Percentiles rank a stretch among this genome's conserved stretches.
Conservation (phyloP, 2,888 invertebrate genomes). For the Asteroscopus sphinx region DNA sequence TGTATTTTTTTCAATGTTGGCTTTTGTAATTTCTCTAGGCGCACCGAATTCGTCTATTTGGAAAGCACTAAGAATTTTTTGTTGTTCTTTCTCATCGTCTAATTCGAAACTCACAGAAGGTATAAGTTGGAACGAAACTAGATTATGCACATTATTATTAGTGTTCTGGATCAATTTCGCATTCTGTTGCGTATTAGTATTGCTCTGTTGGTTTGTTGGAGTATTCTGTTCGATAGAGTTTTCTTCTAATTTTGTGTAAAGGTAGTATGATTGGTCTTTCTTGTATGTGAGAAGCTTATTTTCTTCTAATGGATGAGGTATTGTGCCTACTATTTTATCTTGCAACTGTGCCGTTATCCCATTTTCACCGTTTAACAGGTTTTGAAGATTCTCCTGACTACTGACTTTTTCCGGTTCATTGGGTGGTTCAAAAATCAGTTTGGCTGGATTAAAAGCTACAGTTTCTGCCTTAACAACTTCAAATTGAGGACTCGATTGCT, state of each 20-base stretch:
- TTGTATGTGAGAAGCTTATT: conserved; percentile 81
- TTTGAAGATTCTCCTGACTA: conserved; percentile 70
- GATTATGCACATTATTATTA: conserved; percentile 35
- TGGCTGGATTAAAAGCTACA: conserved; percentile 66
- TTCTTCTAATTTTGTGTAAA: conserved; percentile 76
- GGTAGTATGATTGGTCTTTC: conserved; percentile 82
- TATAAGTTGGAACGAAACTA: conserved; percentile 75
- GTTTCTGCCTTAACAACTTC: conserved; percentile 76
- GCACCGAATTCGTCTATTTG: conserved; percentile 76
- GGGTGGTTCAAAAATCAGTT: conserved; percentile 68
- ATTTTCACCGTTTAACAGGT: conserved; percentile 70
- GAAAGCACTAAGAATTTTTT: conserved; percentile 74
- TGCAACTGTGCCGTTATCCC: conserved; percentile 82
- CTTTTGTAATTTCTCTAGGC: conserved; percentile 63
- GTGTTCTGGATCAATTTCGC: conserved; percentile 24
- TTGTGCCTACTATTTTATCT: conserved; percentile 82
- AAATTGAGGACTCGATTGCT: conserved; percentile 52
- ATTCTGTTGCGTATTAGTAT: conserved; percentile 44
- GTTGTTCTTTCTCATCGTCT: conserved; percentile 78
- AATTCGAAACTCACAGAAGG: conserved; percentile 81
- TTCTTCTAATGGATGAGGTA: conserved; percentile 79
- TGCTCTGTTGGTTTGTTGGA: conserved; percentile 50
- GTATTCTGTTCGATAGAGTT: conserved; percentile 57
- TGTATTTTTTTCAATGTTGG: conserved; percentile 58
- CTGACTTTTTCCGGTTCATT: conserved; percentile 64